These are phyloP conservation scores for Mirounga angustirostris DNA, from an alignment of 2,113 vertebrate genomes.

Conservation along the genomic window DNA sequence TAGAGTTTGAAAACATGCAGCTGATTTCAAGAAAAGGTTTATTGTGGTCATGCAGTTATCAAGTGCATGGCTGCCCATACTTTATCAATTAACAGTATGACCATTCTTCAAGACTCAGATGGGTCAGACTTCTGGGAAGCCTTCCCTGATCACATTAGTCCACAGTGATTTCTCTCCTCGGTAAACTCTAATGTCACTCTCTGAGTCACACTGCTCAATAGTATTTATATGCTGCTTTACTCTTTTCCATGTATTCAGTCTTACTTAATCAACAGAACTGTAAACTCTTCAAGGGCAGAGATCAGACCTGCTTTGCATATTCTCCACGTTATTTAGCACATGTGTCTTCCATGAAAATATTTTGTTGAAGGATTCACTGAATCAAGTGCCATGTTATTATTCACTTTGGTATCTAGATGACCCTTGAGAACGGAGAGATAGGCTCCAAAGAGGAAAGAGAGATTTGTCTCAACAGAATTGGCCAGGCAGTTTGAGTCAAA, in stretches of 20 bases:
- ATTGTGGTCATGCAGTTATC: neutral
- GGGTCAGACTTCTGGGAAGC: neutral
- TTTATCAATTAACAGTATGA: neutral
- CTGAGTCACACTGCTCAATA: neutral
- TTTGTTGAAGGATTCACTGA: neutral
- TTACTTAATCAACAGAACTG: constrained; percentile 15
- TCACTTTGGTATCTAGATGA: neutral
- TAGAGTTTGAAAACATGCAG: neutral
- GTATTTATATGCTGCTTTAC: neutral
- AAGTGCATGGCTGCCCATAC: neutral
- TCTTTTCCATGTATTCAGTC: neutral
- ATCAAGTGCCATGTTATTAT: neutral
- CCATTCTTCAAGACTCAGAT: neutral
- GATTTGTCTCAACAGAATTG: constrained; percentile 42
- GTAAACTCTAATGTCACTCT: neutral
- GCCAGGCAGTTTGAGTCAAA: constrained; percentile 32
- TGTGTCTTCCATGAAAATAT: neutral
- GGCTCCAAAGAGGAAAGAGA: neutral
- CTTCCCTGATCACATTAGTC: neutral
- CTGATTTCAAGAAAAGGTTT: neutral
- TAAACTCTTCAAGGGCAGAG: neutral
- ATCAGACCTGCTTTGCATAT: neutral
- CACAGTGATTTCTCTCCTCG: neutral
- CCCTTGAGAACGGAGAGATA: neutral
- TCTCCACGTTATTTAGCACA: neutral